Base-by-base conservation (phyloP, 2,888 invertebrate species). In the Mechanitis mazaeus region DNA sequence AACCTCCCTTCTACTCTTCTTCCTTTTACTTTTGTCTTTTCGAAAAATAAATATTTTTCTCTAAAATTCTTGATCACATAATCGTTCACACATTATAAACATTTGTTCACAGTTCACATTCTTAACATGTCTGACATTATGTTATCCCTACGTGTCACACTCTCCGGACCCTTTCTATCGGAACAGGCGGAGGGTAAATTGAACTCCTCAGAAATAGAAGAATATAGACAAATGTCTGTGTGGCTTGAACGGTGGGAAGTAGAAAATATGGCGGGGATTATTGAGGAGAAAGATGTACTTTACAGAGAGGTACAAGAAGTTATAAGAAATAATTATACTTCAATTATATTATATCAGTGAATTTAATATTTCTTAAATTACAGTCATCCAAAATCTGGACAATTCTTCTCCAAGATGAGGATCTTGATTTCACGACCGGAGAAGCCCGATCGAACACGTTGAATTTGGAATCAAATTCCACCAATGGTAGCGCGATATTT, bases 361-460 rank as follows among this genome's bases (percentile, higher is more conserved):
- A 7, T 31, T 31, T 3, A 28, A 7, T 7, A 50, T 50, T 6
- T 50, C 9, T 28, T 31, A 3, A 42, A 31, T 31, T n/a, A 31
- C 77, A 87, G 84, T 69, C 90, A 54, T 90, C 93, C 3, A 79
- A 91, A 4, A 74, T 84, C 0, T 94, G 94, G 94, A 78, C 79
- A 0, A 78, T 95, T 42, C 88, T 93, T 0, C 76, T 94, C 1
- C 91, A 93, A 3, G 83, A 92, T 0, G 82, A 91, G 0, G 85
- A 92, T 6, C 87, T 94, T n/a, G 93, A 93, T 59, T 87, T 91
- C 65, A 92, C 91, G 85, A 12, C 88, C 85, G 79, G 91, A 77
- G 71, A 89, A 75, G 46, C 83, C 69, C 59, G 91, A 75, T 67
- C 91, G 72, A 68, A 80, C 72, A 56, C 90, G 74, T 80, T 91